Percentiles rank a stretch among this genome's conserved stretches.
These are phyloP conservation scores for Podarcis cretensis DNA, from an alignment of 2,113 vertebrate species.

Conservation along the genomic window DNA sequence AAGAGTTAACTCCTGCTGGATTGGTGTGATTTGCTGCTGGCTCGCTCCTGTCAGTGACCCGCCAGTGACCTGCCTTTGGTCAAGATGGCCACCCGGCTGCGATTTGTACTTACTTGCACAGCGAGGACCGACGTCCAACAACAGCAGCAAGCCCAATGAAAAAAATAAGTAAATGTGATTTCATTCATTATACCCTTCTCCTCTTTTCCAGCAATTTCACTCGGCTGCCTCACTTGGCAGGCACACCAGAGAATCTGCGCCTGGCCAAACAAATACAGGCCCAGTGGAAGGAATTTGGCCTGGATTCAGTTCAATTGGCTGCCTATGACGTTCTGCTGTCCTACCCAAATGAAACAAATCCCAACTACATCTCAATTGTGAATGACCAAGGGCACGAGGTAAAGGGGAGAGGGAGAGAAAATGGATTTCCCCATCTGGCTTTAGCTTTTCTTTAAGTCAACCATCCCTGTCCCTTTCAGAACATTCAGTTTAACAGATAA, in stretches of 20 bases:
- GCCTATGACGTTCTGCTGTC: constrained; percentile 94
- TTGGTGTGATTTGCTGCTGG: no score
- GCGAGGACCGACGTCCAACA: no score
- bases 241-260: constrained; percentile 86
- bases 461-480: background rate
- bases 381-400: constrained; percentile 88
- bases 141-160: no score
- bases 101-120: no score
- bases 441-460: background rate
- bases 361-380: constrained; percentile 90
- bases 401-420: constrained; percentile 4
- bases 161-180: background rate
- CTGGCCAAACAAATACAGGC: constrained; percentile 87
- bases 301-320: constrained; percentile 89
- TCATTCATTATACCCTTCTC: constrained; percentile 32
- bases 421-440: background rate
- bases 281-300: constrained; percentile 90
- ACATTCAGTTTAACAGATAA: background rate
- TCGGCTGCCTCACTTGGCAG: constrained; percentile 90
- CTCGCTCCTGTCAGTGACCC: no score
- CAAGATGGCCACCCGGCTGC: no score
- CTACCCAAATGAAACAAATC: constrained; percentile 86
- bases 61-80: no score
- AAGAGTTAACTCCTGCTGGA: no score
- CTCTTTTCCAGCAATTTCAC: constrained; percentile 87